These are phyloP conservation scores for Tanytarsus gracilentus DNA, from an alignment of 2,888 invertebrate genomes.

Conservation along the genomic window DNA sequence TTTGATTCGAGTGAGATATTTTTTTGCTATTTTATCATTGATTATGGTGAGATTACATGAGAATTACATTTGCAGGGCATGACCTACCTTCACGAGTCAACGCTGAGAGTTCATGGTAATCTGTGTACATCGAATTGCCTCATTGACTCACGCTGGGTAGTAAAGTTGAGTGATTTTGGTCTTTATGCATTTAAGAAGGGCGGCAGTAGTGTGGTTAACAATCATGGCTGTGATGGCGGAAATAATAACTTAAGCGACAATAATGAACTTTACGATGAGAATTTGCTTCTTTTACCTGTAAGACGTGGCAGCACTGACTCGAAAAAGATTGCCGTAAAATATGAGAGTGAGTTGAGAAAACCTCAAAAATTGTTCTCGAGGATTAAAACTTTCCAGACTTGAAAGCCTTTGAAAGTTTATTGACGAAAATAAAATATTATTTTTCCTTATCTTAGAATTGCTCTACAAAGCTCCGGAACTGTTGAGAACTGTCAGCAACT, in stretches of 20 bases:
- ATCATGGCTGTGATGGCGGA: constrained; percentile 39
- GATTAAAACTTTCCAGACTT: not conserved
- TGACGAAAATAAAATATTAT: constrained; percentile 14
- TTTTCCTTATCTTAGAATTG: constrained; percentile 54
- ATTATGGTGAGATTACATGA: constrained; percentile 1
- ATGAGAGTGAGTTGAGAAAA: constrained; percentile 61
- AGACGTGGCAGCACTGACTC: constrained; percentile 23
- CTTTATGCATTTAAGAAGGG: constrained; percentile 76
- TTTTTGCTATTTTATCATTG: not conserved
- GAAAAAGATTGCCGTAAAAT: constrained; percentile 40
- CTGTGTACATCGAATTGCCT: constrained; percentile 85
- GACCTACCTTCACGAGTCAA: constrained; percentile 83
- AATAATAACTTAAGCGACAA: constrained; percentile 19
- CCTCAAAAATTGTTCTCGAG: not conserved
- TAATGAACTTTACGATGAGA: constrained; percentile 3
- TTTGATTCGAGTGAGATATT: constrained; percentile 72
- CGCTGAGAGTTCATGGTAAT: constrained; percentile 77
- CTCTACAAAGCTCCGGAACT: constrained; percentile 77
- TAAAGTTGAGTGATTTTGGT: constrained; percentile 87
- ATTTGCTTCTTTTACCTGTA: constrained; percentile 15
- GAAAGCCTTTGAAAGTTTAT: not conserved
- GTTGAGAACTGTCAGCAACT: constrained; percentile 46
- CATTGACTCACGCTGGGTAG: constrained; percentile 91
- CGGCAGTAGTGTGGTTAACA: not conserved
- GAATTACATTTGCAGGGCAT: constrained; percentile 56